phyloP scores from a whole-genome alignment of 1,140 invertebrate species.

The Antheraea pernyi region DNA sequence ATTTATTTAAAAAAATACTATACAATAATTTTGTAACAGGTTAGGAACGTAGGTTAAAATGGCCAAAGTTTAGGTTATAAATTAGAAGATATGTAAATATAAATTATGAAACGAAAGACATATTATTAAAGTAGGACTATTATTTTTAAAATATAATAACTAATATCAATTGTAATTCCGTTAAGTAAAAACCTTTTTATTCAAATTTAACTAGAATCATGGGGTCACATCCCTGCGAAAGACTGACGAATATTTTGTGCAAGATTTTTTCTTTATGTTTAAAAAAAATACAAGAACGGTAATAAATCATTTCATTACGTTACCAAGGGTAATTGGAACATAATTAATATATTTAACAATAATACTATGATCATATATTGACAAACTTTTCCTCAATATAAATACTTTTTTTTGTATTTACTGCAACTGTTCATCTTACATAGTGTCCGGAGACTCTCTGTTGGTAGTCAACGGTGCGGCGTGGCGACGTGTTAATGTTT shows the following conservation, averaged over 20 bases:
- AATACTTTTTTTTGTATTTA: too few species aligned
- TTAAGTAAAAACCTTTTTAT: neutral
- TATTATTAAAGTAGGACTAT: conserved; percentile 20
- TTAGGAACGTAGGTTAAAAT: conserved; percentile 27
- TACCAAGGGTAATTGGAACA: neutral
- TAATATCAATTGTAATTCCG: neutral
- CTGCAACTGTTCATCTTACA: too few species aligned
- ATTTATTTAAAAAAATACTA: neutral
- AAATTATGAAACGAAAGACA: conserved; percentile 20
- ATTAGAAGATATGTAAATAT: conserved; percentile 20
- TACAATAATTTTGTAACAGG: neutral
- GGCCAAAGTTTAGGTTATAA: conserved; percentile 36
- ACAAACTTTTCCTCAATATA: too few species aligned
- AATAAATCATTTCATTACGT: neutral
- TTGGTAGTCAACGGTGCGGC: too few species aligned
- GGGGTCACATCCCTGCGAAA: conserved; percentile 36
- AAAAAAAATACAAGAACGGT: neutral
- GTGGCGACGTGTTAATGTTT: too few species aligned
- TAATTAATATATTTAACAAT: neutral
- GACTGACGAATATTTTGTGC: conserved; percentile 41
- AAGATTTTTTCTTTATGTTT: neutral
- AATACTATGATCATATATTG: too few species aligned
- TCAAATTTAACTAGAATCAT: conserved; percentile 2
- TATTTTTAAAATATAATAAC: conserved; percentile 11
- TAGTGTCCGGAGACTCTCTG: too few species aligned